Percentiles rank a stretch among this genome's conserved stretches.
phyloP scores from a whole-genome alignment of 1,140 invertebrate species.

The Galleria mellonella region DNA sequence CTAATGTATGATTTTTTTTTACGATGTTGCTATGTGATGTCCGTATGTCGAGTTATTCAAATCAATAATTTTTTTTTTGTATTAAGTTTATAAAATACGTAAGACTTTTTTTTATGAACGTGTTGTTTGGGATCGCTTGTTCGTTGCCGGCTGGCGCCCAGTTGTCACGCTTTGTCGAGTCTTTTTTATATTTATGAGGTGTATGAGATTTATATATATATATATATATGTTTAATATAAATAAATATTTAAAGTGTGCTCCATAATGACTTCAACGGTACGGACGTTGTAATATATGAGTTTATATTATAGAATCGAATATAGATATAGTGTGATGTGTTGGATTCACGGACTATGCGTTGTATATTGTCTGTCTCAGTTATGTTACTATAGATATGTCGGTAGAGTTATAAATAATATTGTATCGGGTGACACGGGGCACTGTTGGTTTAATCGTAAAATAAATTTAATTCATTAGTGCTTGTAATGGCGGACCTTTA shows the following conservation, averaged over 20 bases:
- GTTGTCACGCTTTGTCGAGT: too few species aligned
- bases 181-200: too few species aligned
- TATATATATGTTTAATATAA: background rate
- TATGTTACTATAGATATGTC: conserved; percentile 41
- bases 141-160: too few species aligned
- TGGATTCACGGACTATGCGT: conserved; percentile 29
- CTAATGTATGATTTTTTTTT: background rate
- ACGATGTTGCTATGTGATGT: background rate
- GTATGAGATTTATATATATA: too few species aligned
- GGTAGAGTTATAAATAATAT: conserved; percentile 36
- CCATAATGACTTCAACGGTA: conserved; percentile 28
- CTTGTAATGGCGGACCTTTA: too few species aligned
- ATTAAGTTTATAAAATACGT: conserved; percentile 1
- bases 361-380: conserved; percentile 41
- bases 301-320: conserved; percentile 35
- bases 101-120: conserved; percentile 2
- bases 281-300: conserved; percentile 40
- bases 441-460: conserved; percentile 10
- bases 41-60: background rate
- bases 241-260: conserved; percentile 23
- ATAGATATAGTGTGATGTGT: conserved; percentile 38
- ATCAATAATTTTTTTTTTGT: conserved; percentile 1
- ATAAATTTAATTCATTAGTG: too few species aligned
- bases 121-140: background rate
- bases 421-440: conserved; percentile 25